Conservation (phyloP, 1,140 invertebrate species). For the Leptinotarsa texana region DNA sequence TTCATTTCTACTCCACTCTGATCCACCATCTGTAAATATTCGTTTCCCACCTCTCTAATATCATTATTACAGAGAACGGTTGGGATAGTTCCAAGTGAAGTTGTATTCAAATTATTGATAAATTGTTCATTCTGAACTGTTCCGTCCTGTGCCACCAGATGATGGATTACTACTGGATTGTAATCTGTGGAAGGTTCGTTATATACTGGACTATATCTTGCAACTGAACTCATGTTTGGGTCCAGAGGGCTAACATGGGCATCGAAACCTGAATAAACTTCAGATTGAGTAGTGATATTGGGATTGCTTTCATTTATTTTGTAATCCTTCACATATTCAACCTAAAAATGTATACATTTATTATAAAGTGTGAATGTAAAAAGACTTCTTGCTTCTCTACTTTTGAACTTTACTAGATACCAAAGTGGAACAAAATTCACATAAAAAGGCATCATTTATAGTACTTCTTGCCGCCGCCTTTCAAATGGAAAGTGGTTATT, state of each 20-base stretch:
- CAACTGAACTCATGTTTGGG: conserved; percentile 64
- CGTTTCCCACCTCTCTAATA: conserved; percentile 49
- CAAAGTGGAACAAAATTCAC: too few relatives aligned
- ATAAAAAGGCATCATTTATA: too few relatives aligned
- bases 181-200: conserved; percentile 57
- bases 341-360: conserved; percentile 51
- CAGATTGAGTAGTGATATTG: conserved; percentile 53
- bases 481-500: too few relatives aligned
- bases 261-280: conserved; percentile 60
- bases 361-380: not conserved
- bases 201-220: conserved; percentile 62
- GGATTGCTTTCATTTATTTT: conserved; percentile 53
- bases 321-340: conserved; percentile 62
- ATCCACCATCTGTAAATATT: conserved; percentile 52
- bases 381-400: too few relatives aligned
- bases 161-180: conserved; percentile 61
- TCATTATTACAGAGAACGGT: conserved; percentile 47
- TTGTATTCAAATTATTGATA: conserved; percentile 30
- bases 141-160: conserved; percentile 43
- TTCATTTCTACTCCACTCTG: conserved; percentile 11
- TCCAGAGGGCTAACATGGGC: conserved; percentile 63
- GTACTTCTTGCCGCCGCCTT: too few relatives aligned
- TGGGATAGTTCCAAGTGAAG: conserved; percentile 34
- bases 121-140: conserved; percentile 32
- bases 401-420: too few relatives aligned